Evolutionary conservation across 2,113 vertebrate genomes (phyloP).

Genomic region (Mormoops blainvillei): DNA sequence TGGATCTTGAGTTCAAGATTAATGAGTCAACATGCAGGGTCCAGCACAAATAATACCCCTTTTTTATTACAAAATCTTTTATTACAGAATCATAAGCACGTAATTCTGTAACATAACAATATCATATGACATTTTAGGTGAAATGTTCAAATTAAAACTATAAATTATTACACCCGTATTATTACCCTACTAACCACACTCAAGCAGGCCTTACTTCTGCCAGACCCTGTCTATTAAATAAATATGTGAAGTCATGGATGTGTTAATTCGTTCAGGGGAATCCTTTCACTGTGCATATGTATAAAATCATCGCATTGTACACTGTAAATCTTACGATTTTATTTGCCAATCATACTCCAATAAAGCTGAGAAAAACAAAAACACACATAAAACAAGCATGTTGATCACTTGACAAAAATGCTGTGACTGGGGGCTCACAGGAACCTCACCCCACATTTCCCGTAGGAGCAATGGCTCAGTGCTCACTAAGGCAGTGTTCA

Average conservation of each 20-base stretch:
- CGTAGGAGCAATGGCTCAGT: neutral
- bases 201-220: too few species aligned
- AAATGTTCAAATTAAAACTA: too few species aligned
- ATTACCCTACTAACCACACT: too few species aligned
- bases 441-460: neutral
- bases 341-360: neutral
- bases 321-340: neutral
- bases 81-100: too few species aligned
- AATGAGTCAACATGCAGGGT: neutral
- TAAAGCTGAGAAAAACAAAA: neutral
- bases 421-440: neutral
- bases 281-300: neutral
- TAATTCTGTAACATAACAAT: too few species aligned
- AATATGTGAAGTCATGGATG: neutral
- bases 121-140: too few species aligned
- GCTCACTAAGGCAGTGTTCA: neutral
- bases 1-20: neutral
- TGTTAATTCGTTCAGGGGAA: neutral
- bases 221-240: neutral
- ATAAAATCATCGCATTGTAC: neutral
- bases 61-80: too few species aligned
- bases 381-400: neutral
- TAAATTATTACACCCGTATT: too few species aligned
- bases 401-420: neutral
- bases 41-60: too few species aligned